phyloP scores from a whole-genome alignment of 1,140 invertebrate genomes.

The Oscheius sp. region DNA sequence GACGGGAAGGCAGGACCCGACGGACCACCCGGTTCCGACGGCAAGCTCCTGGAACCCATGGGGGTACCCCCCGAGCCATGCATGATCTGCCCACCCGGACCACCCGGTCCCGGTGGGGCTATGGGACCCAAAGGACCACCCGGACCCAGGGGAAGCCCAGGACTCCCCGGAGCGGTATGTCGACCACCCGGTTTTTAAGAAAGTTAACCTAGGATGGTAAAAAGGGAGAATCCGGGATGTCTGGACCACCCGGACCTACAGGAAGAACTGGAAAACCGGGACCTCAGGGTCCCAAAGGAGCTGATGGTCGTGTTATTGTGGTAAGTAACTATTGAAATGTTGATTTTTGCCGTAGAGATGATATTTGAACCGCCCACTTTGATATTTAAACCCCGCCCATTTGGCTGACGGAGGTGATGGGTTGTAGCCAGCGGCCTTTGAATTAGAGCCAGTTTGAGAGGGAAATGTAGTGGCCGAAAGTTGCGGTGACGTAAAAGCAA shows the following conservation, averaged over 20 bases:
- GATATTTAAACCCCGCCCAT: no score
- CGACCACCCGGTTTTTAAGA: background rate
- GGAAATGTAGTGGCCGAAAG: no score
- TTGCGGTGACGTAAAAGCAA: no score
- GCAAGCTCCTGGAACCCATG: slow-evolving; percentile 26
- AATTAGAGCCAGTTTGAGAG: no score
- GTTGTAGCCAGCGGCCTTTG: no score
- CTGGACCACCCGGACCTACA: slow-evolving; percentile 39
- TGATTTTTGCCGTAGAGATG: no score
- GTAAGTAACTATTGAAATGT: slow-evolving; percentile 24
- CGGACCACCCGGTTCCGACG: slow-evolving; percentile 30
- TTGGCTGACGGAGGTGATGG: no score
- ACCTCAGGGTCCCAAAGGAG: slow-evolving; percentile 40
- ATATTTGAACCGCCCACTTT: no score
- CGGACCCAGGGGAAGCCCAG: slow-evolving; percentile 37
- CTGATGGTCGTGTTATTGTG: slow-evolving; percentile 39
- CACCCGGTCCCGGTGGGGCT: slow-evolving; percentile 31
- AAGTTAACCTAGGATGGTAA: slow-evolving; percentile 28
- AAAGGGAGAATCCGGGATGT: slow-evolving; percentile 39
- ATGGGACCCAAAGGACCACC: slow-evolving; percentile 40
- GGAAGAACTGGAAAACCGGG: slow-evolving; percentile 35
- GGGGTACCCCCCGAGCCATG: slow-evolving; percentile 36
- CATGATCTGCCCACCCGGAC: slow-evolving; percentile 41
- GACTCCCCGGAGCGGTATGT: slow-evolving; percentile 29
- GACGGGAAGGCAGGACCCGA: slow-evolving; percentile 36